A percentile compares a stretch with the other conserved stretches of the same genome.
Evolutionary conservation across 2,113 vertebrate genomes (phyloP).

Genomic region (Sebastes schlegelii): DNA sequence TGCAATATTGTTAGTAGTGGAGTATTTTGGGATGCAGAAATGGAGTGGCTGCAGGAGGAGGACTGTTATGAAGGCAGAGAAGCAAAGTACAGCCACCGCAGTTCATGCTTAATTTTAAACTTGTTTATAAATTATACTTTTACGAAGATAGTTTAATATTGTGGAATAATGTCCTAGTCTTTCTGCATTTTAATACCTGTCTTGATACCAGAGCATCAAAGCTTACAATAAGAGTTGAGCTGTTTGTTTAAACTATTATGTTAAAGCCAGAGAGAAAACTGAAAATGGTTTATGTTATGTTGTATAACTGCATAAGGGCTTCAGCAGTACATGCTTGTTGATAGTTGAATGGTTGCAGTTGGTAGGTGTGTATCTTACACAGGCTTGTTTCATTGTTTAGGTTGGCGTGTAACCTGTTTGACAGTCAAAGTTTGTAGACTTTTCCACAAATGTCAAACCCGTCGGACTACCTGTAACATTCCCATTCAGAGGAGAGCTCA

Average conservation of each 20-base stretch:
- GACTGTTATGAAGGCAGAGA: constrained; percentile 11
- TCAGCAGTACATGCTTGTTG: neutral
- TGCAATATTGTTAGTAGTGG: constrained; percentile 38
- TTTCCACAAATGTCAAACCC: constrained; percentile 52
- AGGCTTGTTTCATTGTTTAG: constrained; percentile 18
- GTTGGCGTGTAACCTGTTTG: constrained; percentile 67
- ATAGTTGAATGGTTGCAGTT: constrained; percentile 16
- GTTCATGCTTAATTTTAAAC: neutral
- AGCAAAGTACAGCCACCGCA: neutral
- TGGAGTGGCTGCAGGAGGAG: constrained; percentile 42
- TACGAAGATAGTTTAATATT: neutral
- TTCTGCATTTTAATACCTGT: neutral
- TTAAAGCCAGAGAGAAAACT: neutral
- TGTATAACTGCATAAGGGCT: no score
- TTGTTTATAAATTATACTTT: constrained; percentile 8
- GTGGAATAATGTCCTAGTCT: neutral
- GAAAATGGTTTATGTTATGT: neutral
- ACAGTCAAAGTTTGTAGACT: constrained; percentile 23
- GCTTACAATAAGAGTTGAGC: neutral
- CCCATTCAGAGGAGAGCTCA: constrained; percentile 19
- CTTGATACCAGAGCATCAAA: neutral
- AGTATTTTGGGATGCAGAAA: constrained; percentile 26
- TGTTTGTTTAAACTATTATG: neutral
- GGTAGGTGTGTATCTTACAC: constrained; percentile 23
- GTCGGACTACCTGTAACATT: constrained; percentile 42